These are phyloP conservation scores for Spinibarbus caldwelli DNA, from an alignment of 2,797 vertebrate species.

Conservation along the genomic window DNA sequence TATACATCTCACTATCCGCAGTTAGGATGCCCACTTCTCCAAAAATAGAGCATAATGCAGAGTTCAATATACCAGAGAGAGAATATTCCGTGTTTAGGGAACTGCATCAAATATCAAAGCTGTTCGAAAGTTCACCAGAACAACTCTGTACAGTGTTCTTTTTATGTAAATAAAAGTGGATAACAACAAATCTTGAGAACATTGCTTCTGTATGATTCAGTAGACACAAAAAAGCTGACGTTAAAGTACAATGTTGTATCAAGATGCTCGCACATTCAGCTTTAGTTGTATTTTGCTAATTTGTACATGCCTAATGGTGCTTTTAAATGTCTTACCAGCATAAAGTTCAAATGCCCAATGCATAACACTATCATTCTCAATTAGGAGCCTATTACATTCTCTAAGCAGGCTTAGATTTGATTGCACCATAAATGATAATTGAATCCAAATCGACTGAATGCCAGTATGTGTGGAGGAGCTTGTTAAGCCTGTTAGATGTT, in stretches of 20 bases:
- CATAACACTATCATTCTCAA: conserved; percentile 51
- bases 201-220: conserved; percentile 11
- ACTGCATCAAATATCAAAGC: conserved; percentile 6
- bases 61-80: background rate
- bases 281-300: conserved; percentile 16
- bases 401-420: conserved; percentile 51
- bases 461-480: conserved; percentile 47
- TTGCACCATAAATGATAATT: conserved; percentile 59
- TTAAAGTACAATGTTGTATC: background rate
- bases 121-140: background rate
- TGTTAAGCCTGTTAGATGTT: conserved; percentile 56
- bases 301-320: conserved; percentile 13
- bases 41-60: too few species aligned
- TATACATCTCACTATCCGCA: background rate
- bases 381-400: conserved; percentile 51
- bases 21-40: conserved; percentile 6
- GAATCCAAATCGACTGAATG: conserved; percentile 59
- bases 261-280: background rate
- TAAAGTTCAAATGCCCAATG: conserved; percentile 43
- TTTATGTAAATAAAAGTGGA: conserved; percentile 29
- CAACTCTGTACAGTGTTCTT: background rate
- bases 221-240: background rate
- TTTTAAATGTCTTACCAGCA: conserved; percentile 34
- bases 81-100: background rate
- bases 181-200: background rate